Percentiles rank a stretch among this genome's conserved stretches.
These are phyloP conservation scores for Portevinia maculata DNA, from an alignment of 2,888 invertebrate species.

Conservation along the genomic window DNA sequence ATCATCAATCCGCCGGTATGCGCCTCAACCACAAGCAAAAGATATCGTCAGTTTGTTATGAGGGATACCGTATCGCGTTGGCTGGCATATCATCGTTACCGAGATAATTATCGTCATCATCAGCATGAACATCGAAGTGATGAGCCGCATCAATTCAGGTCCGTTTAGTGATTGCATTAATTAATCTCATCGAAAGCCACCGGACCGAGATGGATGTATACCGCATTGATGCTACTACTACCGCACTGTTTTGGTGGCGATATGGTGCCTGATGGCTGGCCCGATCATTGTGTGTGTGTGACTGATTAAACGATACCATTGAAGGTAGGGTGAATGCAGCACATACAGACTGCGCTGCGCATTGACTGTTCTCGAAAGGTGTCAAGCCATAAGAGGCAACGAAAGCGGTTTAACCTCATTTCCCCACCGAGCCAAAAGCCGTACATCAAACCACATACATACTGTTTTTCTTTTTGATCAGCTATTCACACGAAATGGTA, in stretches of 20 bases:
- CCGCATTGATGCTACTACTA: conserved; percentile 32
- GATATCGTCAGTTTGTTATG: conserved; percentile 35
- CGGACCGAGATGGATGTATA: conserved; percentile 54
- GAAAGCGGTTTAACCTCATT: conserved; percentile 68
- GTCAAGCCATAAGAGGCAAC: conserved; percentile 65
- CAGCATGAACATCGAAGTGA: conserved; percentile 48
- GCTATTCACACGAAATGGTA: conserved; percentile 4
- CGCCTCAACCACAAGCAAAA: conserved; percentile 50
- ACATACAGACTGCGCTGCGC: not conserved
- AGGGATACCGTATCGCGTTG: conserved; percentile 8
- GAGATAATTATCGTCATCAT: conserved; percentile 52
- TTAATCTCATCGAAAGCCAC: conserved; percentile 62
- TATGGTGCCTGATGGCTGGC: conserved; percentile 3
- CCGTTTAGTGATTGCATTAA: conserved; percentile 69
- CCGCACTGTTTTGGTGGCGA: conserved; percentile 5
- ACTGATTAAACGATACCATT: conserved; percentile 54
- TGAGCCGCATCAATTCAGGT: conserved; percentile 68
- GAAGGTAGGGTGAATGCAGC: conserved; percentile 40
- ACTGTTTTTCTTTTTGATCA: conserved; percentile 15
- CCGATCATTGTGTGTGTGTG: conserved; percentile 11
- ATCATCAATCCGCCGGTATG: conserved; percentile 37
- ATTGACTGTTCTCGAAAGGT: conserved; percentile 56
- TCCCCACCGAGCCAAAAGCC: conserved; percentile 12
- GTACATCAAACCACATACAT: conserved; percentile 10
- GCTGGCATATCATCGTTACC: conserved; percentile 39